These are phyloP conservation scores for Drosophila albomicans DNA, from an alignment of 1,140 invertebrate genomes.

Conservation along the genomic window DNA sequence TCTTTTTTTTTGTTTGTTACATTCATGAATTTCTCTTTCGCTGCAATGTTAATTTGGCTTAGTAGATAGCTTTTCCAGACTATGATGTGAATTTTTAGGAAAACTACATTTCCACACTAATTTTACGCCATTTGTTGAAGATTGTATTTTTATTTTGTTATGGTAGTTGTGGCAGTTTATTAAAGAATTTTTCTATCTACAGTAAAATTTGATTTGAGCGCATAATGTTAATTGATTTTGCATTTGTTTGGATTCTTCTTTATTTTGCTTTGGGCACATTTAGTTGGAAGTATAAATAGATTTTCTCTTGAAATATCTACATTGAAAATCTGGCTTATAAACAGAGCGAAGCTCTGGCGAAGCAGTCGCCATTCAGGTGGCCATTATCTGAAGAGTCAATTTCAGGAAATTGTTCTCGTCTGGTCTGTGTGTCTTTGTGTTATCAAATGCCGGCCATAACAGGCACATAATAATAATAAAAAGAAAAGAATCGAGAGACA, in stretches of 20 bases:
- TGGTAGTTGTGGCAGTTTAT: not conserved
- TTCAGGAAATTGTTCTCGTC: constrained; percentile 40
- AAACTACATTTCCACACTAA: not conserved
- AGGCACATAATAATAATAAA: constrained; percentile 53
- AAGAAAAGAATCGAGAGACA: not conserved
- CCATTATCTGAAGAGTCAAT: constrained; percentile 53
- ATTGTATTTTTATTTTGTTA: not conserved
- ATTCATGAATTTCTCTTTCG: not conserved
- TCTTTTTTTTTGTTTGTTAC: not conserved
- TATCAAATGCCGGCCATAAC: constrained; percentile 45
- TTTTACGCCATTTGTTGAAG: not conserved
- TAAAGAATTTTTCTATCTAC: not conserved
- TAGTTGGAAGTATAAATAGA: constrained; percentile 14
- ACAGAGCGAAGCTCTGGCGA: constrained; percentile 2
- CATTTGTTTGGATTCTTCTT: constrained; percentile 5
- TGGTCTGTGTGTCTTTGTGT: constrained; percentile 45
- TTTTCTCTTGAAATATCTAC: constrained; percentile 21
- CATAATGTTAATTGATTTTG: constrained; percentile 16
- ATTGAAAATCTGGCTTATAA: constrained; percentile 35
- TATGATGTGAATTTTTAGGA: not conserved
- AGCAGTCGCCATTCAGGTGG: constrained; percentile 33
- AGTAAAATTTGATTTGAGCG: not conserved
- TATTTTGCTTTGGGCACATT: not conserved
- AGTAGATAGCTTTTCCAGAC: not conserved
- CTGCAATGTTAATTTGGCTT: not conserved